A percentile compares a stretch with the other conserved stretches of the same genome.
These are phyloP conservation scores for Cervus canadensis DNA, from an alignment of 2,113 vertebrate genomes.

Conservation along the genomic window DNA sequence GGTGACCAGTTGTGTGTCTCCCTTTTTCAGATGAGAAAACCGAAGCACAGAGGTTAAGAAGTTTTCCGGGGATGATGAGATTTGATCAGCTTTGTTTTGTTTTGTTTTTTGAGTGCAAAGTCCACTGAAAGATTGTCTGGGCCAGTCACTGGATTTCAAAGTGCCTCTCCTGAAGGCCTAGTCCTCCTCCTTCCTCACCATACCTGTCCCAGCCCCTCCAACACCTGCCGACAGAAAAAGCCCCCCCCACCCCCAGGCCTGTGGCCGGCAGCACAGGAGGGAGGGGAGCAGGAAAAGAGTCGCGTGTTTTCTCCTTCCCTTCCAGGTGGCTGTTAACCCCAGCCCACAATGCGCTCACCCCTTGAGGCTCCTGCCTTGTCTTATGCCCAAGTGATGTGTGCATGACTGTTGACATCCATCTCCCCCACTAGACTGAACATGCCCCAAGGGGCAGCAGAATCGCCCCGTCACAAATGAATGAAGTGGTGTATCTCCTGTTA, in stretches of 20 bases:
- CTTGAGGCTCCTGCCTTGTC: neutral
- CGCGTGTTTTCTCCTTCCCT: accelerated
- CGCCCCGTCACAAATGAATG: neutral
- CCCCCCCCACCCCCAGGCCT: too few species aligned
- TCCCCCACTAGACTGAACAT: neutral
- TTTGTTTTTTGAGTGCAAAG: neutral
- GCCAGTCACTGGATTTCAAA: neutral
- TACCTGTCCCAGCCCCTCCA: neutral
- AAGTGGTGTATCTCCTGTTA: neutral
- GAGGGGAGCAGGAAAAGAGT: neutral
- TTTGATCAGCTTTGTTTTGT: neutral
- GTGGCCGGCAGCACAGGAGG: accelerated
- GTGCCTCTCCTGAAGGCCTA: neutral
- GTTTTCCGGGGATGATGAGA: neutral
- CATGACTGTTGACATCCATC: accelerated
- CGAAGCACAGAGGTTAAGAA: neutral
- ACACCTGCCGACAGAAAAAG: neutral
- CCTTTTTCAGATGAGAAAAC: neutral
- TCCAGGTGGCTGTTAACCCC: accelerated
- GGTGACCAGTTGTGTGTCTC: neutral
- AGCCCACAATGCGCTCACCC: accelerated
- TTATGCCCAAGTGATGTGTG: neutral
- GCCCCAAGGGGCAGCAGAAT: neutral
- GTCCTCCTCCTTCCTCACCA: neutral
- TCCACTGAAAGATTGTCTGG: neutral